Evolutionary conservation across 2,888 invertebrate genomes (phyloP), one percentile per base, ranked within the genome.

Genomic region (Noctuana brunneofusca): DNA sequence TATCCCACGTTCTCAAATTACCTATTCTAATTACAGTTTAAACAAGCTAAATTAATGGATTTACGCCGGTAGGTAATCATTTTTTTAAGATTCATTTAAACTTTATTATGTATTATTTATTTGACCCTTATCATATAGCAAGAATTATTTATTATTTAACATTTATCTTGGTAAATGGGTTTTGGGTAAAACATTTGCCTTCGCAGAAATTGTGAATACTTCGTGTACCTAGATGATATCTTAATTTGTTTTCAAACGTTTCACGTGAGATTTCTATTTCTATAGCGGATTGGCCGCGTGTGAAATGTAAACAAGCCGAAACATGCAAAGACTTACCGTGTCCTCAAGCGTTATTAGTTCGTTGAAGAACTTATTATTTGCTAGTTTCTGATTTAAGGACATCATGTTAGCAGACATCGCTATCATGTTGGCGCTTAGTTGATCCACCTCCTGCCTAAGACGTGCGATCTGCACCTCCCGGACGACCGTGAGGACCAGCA

Each of bases 331-430:
- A 83, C 90, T 88, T 64, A 90, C 90, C 83, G 89, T 84, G 71
- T 89, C 89, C 63, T 89, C 88, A 48, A 86, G 69, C 50, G 76
- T 79, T 73, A 83, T 85, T 75, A 84, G 83, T 41, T 87, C 86
- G 68, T 86, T 84, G 66, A 86, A 79, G 48, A 83, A 76, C 67
- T 80, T 81, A 73, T 87, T 87, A 68, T 80, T 84, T 38, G 79
- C 76, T 35, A 88, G 76, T 70, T 84, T 87, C 70, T 84, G 82
- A 67, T 83, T 84, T 57, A 90, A 73, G 1, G 83, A 79, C 69
- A 84, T 84, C 56, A 90, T 78, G 58, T 79, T 85, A 2, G 84
- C 84, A 0, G 84, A 80, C 67, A 89, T 74, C 9, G 83, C 83
- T 58, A 89, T 79, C 80, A 89, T 78, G 64, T 83, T 85, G 2